These are phyloP conservation scores for Dryas iulia DNA, from an alignment of 1,140 invertebrate species.

Conservation along the genomic window DNA sequence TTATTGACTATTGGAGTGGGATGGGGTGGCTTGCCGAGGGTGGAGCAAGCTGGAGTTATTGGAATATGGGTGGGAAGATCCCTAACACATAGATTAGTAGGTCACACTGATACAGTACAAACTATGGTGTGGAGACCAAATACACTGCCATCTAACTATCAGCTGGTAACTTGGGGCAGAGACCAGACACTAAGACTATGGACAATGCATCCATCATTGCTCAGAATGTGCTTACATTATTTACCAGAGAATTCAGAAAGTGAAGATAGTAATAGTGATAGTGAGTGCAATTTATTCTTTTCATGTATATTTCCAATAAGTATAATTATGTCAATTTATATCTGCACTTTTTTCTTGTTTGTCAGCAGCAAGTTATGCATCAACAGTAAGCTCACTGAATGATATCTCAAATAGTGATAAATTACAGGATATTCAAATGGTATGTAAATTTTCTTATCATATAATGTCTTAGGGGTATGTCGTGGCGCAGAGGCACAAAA, in stretches of 20 bases:
- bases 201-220: slow-evolving; percentile 91
- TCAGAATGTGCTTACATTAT: slow-evolving; percentile 85
- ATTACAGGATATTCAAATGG: slow-evolving; percentile 70
- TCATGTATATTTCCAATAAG: background rate
- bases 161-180: slow-evolving; percentile 97
- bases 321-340: background rate
- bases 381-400: slow-evolving; percentile 63
- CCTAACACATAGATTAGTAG: slow-evolving; percentile 85
- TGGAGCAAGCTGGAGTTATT: slow-evolving; percentile 76
- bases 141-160: slow-evolving; percentile 85
- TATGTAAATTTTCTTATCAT: slow-evolving; percentile 34
- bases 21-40: slow-evolving; percentile 74
- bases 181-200: slow-evolving; percentile 96
- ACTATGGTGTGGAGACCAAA: slow-evolving; percentile 96
- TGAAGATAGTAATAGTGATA: slow-evolving; percentile 73
- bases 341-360: background rate
- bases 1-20: slow-evolving; percentile 89
- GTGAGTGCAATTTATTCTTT: slow-evolving; percentile 44
- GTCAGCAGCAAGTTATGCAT: slow-evolving; percentile 68
- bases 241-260: slow-evolving; percentile 75
- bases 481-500: too few relatives aligned
- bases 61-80: slow-evolving; percentile 74
- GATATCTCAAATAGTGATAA: slow-evolving; percentile 61
- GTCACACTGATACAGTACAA: slow-evolving; percentile 95
- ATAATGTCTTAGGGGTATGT: background rate